Conservation (phyloP, 1,140 invertebrate species). For the Aphaenogaster ashmeadi region DNA sequence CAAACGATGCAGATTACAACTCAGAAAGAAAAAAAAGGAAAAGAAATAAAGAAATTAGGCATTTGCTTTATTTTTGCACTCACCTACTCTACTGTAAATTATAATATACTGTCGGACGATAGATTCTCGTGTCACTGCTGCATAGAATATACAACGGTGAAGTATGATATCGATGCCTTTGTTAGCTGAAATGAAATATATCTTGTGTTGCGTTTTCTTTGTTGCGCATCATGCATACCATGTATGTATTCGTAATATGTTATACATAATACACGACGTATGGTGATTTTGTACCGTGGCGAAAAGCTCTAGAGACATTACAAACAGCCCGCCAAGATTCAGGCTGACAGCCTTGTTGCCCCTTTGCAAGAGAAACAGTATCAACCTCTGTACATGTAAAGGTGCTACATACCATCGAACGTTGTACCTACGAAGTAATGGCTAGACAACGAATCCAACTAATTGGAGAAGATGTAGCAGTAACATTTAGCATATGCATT, state of each 20-base stretch:
- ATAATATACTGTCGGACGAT: not conserved
- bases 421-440: conserved; percentile 15
- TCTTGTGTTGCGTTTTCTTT: not conserved
- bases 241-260: not conserved
- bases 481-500: not conserved
- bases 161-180: conserved; percentile 9
- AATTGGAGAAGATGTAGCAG: not conserved
- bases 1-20: too few relatives aligned
- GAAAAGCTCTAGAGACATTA: not conserved
- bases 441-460: not conserved
- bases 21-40: not conserved
- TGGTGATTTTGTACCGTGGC: conserved; percentile 8
- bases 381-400: not conserved
- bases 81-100: not conserved
- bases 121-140: not conserved
- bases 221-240: not conserved
- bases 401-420: conserved; percentile 5
- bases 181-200: not conserved
- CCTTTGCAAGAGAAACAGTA: conserved; percentile 15
- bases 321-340: not conserved
- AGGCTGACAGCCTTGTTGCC: not conserved
- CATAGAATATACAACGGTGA: conserved; percentile 9
- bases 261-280: not conserved
- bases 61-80: not conserved
- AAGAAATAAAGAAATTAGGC: not conserved